Conservation (phyloP, 2,113 vertebrate species). For the Orthonyx spaldingii region DNA sequence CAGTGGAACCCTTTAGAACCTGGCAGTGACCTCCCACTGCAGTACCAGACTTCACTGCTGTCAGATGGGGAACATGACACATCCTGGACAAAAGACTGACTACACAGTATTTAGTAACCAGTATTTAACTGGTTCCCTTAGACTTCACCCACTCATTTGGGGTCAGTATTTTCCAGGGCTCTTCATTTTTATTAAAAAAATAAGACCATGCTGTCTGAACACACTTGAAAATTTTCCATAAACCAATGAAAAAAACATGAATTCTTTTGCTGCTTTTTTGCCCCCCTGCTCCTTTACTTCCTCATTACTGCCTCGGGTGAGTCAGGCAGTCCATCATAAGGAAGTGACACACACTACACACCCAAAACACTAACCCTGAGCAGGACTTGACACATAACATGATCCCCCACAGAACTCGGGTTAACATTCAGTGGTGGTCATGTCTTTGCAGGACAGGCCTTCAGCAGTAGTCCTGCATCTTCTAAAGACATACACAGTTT, state of each 20-base stretch:
- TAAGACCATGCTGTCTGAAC: not conserved
- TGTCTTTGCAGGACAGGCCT: not conserved
- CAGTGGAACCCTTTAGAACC: not conserved
- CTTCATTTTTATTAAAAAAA: not conserved
- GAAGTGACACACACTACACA: constrained; percentile 5
- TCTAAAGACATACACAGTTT: not conserved
- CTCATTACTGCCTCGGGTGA: not conserved
- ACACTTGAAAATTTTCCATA: not conserved
- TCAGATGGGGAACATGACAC: not conserved
- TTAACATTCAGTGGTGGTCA: not conserved
- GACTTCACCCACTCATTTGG: not conserved
- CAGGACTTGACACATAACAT: not conserved
- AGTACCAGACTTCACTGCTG: not conserved
- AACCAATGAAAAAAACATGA: fast-evolving
- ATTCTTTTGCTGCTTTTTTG: not conserved
- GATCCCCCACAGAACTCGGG: not conserved
- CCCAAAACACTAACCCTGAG: not conserved
- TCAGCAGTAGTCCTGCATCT: not conserved
- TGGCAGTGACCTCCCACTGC: not conserved
- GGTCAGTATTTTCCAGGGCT: not conserved
- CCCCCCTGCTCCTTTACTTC: not conserved
- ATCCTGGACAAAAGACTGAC: not conserved
- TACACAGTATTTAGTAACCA: not conserved
- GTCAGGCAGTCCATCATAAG: not conserved
- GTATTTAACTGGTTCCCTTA: not conserved